Base-by-base conservation (phyloP, 2,888 invertebrate genomes). In the Scelioninae gen. 1 region DNA sequence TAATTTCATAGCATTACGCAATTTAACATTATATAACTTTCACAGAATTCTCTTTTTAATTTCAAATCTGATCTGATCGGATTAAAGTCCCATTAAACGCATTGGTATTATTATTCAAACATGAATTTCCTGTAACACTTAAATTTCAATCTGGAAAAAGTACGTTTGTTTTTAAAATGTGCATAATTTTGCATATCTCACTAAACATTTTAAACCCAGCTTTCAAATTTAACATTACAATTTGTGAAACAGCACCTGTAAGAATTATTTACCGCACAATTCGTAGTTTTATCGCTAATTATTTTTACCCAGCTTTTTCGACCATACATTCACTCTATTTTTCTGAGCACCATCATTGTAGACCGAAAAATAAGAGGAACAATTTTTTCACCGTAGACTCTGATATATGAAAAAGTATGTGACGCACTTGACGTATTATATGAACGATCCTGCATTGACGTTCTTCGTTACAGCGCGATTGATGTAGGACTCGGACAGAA, bases 381-480 rank as follows among this genome's bases (percentile, higher is more conserved):
- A 58, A 76, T 68, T 71, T 71, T 65, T 51, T n/a, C 31, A 3
- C 51, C 23, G 51, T 51, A 43, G 11, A 58, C 23, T 58, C 63
- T 63, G 81, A 75, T 58, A 23, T 63, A 66, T 71, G 76, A 68
- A 77, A 77, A 66, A 82, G 68, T 65, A 63, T 62, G 71, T 66
- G 68, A 77, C 63, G 63, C 69, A 51, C 71, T 65, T 71, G 81
- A 75, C 62, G 77, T 62, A 77, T 82, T 72, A 77, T 76, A 66
- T 40, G 60, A 49, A 65, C 71, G 76, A 76, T 82, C 55, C 77
- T 13, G 38, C 76, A 66, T 76, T 72, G 77, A 77, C 82, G 68
- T 77, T 76, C 45, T 77, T 82, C 77, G 82, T 82, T 82, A 69
- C 63, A 49, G 9, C 51, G 40, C 82, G 77, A 82, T 78, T 82